phyloP scores from a whole-genome alignment of 2,888 invertebrate species.

The Galerucella nymphaeae region DNA sequence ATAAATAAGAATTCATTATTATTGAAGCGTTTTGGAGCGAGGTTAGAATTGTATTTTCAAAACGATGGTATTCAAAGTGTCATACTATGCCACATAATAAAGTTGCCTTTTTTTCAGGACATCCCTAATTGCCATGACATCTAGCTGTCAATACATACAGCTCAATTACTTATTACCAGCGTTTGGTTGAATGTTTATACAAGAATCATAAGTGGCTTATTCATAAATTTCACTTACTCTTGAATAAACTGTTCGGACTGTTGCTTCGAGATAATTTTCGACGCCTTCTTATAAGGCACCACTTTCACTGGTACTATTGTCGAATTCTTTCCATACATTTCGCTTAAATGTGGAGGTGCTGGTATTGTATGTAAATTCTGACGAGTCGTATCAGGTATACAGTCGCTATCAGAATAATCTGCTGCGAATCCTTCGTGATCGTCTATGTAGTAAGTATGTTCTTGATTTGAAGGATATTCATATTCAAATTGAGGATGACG shows the following conservation, averaged over 20 bases:
- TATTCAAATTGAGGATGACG: conserved; percentile 30
- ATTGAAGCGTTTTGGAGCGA: no score
- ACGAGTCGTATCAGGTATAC: conserved; percentile 42
- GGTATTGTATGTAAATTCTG: conserved; percentile 16
- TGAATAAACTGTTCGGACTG: conserved; percentile 37
- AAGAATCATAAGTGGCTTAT: no score
- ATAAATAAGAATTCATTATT: not conserved
- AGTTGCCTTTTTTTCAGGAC: no score
- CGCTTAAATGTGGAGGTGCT: conserved; percentile 46
- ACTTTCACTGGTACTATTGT: conserved; percentile 29
- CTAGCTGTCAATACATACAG: no score
- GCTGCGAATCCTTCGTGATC: conserved; percentile 51
- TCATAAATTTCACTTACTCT: conserved; percentile 29
- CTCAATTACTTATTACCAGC: no score
- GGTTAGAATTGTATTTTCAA: no score
- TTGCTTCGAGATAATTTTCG: conserved; percentile 11
- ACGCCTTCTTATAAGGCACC: conserved; percentile 16
- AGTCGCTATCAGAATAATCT: conserved; percentile 55
- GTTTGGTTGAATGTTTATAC: no score
- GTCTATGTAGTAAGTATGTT: conserved; percentile 49
- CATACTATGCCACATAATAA: no score
- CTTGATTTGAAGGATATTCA: conserved; percentile 23
- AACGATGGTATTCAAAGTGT: no score
- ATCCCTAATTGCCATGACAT: no score
- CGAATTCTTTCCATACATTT: conserved; percentile 49